Evolutionary conservation across 2,888 invertebrate genomes (phyloP).

Genomic region (Acholoe squamosa): DNA sequence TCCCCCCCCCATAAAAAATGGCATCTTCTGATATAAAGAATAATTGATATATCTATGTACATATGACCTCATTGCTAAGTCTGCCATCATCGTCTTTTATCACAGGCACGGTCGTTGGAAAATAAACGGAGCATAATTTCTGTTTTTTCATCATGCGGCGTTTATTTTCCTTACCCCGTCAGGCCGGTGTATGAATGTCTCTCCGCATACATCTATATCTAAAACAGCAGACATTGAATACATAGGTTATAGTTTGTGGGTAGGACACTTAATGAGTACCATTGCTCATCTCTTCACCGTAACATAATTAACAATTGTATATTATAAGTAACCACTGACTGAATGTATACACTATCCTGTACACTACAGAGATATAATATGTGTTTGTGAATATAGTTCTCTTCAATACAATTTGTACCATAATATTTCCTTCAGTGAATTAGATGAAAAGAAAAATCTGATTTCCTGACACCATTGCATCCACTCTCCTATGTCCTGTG

Average conservation of each 20-base stretch:
- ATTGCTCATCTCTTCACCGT: not conserved
- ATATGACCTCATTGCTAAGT: not conserved
- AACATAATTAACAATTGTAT: not conserved
- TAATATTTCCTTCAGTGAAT: not conserved
- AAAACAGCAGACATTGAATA: not conserved
- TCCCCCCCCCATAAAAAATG: not conserved
- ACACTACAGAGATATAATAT: not conserved
- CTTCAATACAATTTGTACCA: conserved; percentile 1
- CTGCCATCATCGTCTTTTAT: not conserved
- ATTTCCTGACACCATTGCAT: not conserved
- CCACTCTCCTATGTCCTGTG: not conserved
- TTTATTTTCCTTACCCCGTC: not conserved
- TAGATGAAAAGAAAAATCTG: not conserved
- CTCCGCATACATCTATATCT: not conserved
- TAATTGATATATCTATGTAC: conserved; percentile 17
- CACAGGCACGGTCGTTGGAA: conserved; percentile 5
- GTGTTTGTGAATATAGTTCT: not conserved
- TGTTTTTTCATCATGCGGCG: not conserved
- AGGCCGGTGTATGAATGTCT: not conserved
- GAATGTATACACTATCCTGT: not conserved
- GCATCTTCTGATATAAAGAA: not conserved
- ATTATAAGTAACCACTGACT: not conserved
- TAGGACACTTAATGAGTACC: not conserved
- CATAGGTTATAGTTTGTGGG: not conserved
- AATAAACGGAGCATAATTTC: not conserved